These are phyloP conservation scores for Heliangelus exortis DNA, from an alignment of 2,797 vertebrate genomes.

Conservation along the genomic window DNA sequence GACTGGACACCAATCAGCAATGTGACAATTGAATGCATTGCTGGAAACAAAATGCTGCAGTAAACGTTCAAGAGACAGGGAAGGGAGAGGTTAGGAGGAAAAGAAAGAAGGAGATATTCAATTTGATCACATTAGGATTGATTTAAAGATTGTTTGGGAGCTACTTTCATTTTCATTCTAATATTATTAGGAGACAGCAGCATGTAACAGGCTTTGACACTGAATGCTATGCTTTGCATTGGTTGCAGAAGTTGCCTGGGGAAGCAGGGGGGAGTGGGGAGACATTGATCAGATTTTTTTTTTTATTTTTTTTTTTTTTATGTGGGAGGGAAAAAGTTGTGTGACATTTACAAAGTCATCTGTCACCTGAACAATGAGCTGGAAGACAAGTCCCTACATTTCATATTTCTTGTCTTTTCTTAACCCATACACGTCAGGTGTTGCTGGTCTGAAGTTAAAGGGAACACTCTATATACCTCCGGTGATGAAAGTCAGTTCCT, in stretches of 20 bases:
- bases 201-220: conserved; percentile 77
- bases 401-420: background rate
- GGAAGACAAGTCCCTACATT: background rate
- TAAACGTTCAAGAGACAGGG: background rate
- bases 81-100: background rate
- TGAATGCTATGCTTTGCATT: conserved; percentile 48
- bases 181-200: conserved; percentile 78
- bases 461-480: background rate
- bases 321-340: conserved; percentile 31
- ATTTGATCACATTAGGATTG: conserved; percentile 67
- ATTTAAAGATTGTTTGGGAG: conserved; percentile 77
- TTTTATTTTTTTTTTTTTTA: background rate
- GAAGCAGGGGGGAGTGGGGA: background rate
- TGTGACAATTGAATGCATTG: conserved; percentile 31
- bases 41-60: conserved; percentile 36
- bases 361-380: background rate
- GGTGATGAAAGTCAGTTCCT: background rate
- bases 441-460: background rate
- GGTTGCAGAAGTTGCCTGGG: conserved; percentile 42
- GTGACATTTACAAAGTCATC: conserved; percentile 69
- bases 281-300: conserved; percentile 51
- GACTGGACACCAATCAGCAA: background rate
- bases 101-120: conserved; percentile 19
- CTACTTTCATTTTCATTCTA: conserved; percentile 81
- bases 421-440: background rate